Base-by-base conservation (phyloP, 2,113 vertebrate species). In the Spermophilus dauricus region DNA sequence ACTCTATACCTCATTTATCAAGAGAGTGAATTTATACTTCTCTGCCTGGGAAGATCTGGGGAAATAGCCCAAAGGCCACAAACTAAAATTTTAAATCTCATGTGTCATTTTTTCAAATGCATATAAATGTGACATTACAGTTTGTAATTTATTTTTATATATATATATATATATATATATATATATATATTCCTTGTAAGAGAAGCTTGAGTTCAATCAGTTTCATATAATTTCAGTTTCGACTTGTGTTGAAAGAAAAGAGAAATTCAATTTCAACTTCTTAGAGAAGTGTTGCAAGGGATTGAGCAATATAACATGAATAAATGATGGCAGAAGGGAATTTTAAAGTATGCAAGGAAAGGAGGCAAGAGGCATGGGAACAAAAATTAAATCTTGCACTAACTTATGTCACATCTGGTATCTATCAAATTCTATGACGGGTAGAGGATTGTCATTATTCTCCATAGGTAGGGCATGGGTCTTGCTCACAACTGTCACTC, bases 251-350 rank as follows among this genome's bases (percentile, higher is more conserved):
- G 63, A 91, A 91, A 39, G 12, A 78, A 84, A 91, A 93, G 42
- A 93, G 82, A 95, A 96, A 77, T 90, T 91, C 39, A 85, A 91
- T 77, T 96, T 96, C 58, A 77, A 56, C 83, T 94, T 95, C 37
- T 84, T 89, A 8, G 65, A 92, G 48, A 95, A 96, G 37, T 95
- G 56, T 77, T 96, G 5, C 83, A 95, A 96, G 75, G 8, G 39
- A 89, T 32, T 89, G 37, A 61, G 92, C 69, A 93, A 89, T 56
- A 82, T 86, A 73, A 78, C 14, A 81, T 20, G n/a, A 91, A 51
- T 7, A 77, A 82, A 86, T 6, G 45, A 88, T 63, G 72, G 37
- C 87, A 92, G 69, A 95, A 69, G 48, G 69, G 39, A 96, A 96
- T 65, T 84, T 69, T 86, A 91, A 89, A 95, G 22, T 20, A 86